A percentile compares a stretch with the other conserved stretches of the same genome.
phyloP scores from a whole-genome alignment of 2,888 invertebrate species.

The Sisyra terminalis region DNA sequence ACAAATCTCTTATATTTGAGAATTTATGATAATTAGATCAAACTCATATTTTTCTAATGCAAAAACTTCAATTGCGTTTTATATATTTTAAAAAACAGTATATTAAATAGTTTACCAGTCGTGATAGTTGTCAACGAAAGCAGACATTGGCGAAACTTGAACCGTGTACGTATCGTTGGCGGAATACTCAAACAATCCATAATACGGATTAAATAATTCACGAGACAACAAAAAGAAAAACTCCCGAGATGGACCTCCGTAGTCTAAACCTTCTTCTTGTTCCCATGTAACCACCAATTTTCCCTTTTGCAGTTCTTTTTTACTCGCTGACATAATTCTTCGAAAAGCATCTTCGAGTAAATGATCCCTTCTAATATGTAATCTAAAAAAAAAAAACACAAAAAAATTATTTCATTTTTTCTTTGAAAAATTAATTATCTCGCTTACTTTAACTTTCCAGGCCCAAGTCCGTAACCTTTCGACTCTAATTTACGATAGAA shows the following conservation, averaged over 20 bases:
- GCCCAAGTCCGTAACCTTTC: slow-evolving; percentile 94
- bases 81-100: not conserved
- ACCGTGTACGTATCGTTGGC: slow-evolving; percentile 97
- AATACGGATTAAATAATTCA: slow-evolving; percentile 96
- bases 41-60: not conserved
- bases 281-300: slow-evolving; percentile 88
- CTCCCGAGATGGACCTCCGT: slow-evolving; percentile 93
- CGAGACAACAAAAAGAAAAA: slow-evolving; percentile 96
- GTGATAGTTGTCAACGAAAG: slow-evolving; percentile 91
- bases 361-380: slow-evolving; percentile 85
- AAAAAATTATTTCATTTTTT: not conserved
- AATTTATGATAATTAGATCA: too few species aligned
- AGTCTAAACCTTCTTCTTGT: slow-evolving; percentile 93
- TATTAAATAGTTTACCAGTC: slow-evolving; percentile 55
- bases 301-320: slow-evolving; percentile 88
- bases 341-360: slow-evolving; percentile 91
- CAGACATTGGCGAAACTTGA: slow-evolving; percentile 87
- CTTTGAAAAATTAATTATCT: slow-evolving; percentile 3
- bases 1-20: too few species aligned
- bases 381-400: slow-evolving; percentile 32
- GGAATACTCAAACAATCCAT: slow-evolving; percentile 95
- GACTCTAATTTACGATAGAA: slow-evolving; percentile 91
- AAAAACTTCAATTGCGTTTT: not conserved
- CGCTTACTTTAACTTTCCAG: slow-evolving; percentile 86
- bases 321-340: slow-evolving; percentile 89